A percentile compares a stretch with the other conserved stretches of the same genome.
Conservation (phyloP, 2,797 vertebrate species). For the Pristis pectinata region DNA sequence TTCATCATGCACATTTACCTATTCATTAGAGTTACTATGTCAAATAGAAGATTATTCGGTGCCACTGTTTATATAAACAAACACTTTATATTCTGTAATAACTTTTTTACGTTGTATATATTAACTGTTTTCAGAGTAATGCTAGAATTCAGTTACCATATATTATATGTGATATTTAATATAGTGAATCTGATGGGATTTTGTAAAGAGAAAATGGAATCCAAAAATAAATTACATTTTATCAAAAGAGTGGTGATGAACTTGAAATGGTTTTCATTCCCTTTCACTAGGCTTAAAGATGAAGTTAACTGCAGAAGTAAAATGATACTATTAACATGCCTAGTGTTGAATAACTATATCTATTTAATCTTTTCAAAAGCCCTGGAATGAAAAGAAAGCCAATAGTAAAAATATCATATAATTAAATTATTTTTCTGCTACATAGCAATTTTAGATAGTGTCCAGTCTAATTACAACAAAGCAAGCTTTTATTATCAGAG, state of each 20-base stretch:
- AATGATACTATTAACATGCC: conserved; percentile 8
- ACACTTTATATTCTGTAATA: conserved; percentile 14
- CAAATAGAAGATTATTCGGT: not conserved
- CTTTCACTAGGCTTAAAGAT: conserved; percentile 11
- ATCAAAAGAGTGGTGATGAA: conserved; percentile 7
- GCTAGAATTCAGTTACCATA: not conserved
- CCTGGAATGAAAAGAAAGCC: not conserved
- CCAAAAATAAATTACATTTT: conserved; percentile 33
- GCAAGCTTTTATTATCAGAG: not conserved
- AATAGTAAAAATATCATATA: not conserved
- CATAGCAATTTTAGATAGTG: conserved; percentile 16
- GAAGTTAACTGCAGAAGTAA: conserved; percentile 9
- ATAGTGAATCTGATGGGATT: conserved; percentile 33
- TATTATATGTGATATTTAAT: conserved; percentile 19
- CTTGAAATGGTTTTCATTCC: conserved; percentile 30
- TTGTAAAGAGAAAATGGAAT: conserved; percentile 9
- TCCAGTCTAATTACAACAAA: not conserved
- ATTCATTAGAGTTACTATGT: not conserved
- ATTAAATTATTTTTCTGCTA: conserved; percentile 15
- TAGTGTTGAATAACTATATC: conserved; percentile 27
- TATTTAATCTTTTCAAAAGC: conserved; percentile 23
- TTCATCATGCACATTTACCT: not conserved
- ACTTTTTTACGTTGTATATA: conserved; percentile 19
- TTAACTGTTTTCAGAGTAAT: conserved; percentile 20
- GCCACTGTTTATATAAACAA: not conserved